These are phyloP conservation scores for Melanotaenia duboulayi DNA, from an alignment of 2,113 vertebrate genomes.

Conservation along the genomic window DNA sequence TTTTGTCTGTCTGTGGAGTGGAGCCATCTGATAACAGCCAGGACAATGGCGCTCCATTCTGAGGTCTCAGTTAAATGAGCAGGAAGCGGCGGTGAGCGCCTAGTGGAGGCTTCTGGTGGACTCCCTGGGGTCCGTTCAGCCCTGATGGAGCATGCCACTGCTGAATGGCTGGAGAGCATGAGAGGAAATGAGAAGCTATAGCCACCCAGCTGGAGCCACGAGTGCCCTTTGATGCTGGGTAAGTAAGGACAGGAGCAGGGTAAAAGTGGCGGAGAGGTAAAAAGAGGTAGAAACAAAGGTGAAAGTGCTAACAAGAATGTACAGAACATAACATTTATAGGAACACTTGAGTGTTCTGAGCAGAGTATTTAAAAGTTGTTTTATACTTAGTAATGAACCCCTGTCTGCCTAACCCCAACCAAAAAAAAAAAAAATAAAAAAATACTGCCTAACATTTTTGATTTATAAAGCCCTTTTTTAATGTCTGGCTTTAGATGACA, in stretches of 20 bases:
- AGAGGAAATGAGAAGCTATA: conserved; percentile 83
- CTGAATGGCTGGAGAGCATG: conserved; percentile 76
- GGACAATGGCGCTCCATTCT: conserved; percentile 86
- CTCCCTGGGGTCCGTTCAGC: conserved; percentile 82
- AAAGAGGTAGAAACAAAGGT: conserved; percentile 11
- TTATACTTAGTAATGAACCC: neutral
- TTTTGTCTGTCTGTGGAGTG: conserved; percentile 81
- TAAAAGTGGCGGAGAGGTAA: conserved; percentile 63
- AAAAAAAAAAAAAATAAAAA: too few species aligned
- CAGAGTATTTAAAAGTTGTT: too few species aligned
- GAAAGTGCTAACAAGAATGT: neutral
- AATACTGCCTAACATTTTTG: neutral
- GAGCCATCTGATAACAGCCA: conserved; percentile 84
- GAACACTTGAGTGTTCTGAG: too few species aligned
- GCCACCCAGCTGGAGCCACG: conserved; percentile 83
- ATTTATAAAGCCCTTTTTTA: too few species aligned
- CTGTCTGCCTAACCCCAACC: too few species aligned
- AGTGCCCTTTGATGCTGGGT: conserved; percentile 78
- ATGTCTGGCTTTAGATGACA: conserved; percentile 32
- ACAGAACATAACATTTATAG: neutral
- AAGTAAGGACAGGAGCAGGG: conserved; percentile 44
- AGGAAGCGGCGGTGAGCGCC: conserved; percentile 82
- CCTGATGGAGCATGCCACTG: conserved; percentile 76
- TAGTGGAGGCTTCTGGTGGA: conserved; percentile 77
- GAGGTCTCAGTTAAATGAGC: conserved; percentile 83